Evolutionary conservation across 2,888 invertebrate species (phyloP).

Genomic region (Cryptophagus acutangulus): DNA sequence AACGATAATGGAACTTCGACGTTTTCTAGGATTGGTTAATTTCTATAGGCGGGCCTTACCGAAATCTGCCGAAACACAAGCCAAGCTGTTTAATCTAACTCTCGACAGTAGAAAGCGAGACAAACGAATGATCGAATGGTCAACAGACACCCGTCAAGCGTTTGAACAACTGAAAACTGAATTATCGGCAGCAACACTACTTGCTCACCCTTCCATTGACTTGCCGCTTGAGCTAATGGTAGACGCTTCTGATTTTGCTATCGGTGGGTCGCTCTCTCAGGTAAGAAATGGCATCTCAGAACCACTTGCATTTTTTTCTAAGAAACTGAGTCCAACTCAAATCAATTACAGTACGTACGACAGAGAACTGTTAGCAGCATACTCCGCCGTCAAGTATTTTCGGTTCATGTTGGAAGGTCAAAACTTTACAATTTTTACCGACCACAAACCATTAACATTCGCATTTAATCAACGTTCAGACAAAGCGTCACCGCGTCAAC

Average conservation of each 20-base stretch:
- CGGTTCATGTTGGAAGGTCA: constrained; percentile 11
- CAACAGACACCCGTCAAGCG: constrained; percentile 4
- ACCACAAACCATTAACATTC: constrained; percentile 39
- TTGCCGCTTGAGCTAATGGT: constrained; percentile 10
- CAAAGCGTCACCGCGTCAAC: constrained; percentile 36
- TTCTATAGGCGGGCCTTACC: constrained; percentile 15
- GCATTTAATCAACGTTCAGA: constrained; percentile 35
- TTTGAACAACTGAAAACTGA: too few species aligned
- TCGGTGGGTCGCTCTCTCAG: constrained; percentile 42
- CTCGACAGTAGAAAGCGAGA: too few species aligned
- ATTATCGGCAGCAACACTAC: too few species aligned
- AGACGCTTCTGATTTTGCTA: constrained; percentile 20
- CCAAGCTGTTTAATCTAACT: not conserved
- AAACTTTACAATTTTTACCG: constrained; percentile 25
- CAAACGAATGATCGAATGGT: too few species aligned
- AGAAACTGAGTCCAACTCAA: constrained; percentile 35
- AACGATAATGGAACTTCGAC: constrained; percentile 6
- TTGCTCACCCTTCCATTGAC: not conserved
- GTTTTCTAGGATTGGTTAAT: constrained; percentile 15
- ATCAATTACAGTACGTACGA: constrained; percentile 38
- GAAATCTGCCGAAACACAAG: constrained; percentile 10
- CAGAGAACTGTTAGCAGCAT: constrained; percentile 16
- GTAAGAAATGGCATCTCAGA: constrained; percentile 25
- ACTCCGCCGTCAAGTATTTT: constrained; percentile 6
- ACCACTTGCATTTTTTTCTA: constrained; percentile 41